Conservation (phyloP, 2,888 invertebrate species). For the Pharmacophagus antenor region DNA sequence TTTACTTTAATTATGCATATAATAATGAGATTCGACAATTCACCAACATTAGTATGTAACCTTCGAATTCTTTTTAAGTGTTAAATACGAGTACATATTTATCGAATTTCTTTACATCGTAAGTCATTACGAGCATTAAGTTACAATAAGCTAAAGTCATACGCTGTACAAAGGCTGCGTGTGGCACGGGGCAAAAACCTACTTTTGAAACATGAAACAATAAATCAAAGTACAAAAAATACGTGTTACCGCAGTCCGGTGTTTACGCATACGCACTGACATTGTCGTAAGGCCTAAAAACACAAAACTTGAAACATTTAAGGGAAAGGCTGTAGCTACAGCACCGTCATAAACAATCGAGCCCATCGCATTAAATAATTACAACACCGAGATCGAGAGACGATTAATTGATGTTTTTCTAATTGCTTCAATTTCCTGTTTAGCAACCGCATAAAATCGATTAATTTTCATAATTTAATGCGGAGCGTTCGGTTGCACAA, state of each 20-base stretch:
- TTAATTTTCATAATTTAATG: slow-evolving; percentile 31
- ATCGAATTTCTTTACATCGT: slow-evolving; percentile 13
- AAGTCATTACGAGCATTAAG: slow-evolving; percentile 25
- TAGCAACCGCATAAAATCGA: slow-evolving; percentile 16
- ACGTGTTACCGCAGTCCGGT: slow-evolving; percentile 72
- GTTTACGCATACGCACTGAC: slow-evolving; percentile 69
- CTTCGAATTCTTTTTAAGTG: not conserved
- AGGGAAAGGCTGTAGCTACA: slow-evolving; percentile 44
- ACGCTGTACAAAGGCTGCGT: slow-evolving; percentile 58
- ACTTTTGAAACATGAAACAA: slow-evolving; percentile 74
- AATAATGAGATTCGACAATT: not conserved
- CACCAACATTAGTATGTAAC: not conserved
- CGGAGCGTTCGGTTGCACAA: slow-evolving; percentile 30
- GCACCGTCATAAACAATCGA: slow-evolving; percentile 20
- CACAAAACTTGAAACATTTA: slow-evolving; percentile 49
- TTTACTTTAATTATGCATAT: not conserved
- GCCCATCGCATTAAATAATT: slow-evolving; percentile 33
- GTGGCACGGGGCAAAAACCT: slow-evolving; percentile 70
- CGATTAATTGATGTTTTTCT: slow-evolving; percentile 32
- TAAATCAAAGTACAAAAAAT: slow-evolving; percentile 77
- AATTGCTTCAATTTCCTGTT: slow-evolving; percentile 32
- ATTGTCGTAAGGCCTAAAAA: slow-evolving; percentile 66
- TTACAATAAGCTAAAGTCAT: slow-evolving; percentile 54
- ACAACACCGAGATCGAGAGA: slow-evolving; percentile 12
- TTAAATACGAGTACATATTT: slow-evolving; percentile 19